Conservation (phyloP, 2,888 invertebrate species). For the Elgonia sp. region DNA sequence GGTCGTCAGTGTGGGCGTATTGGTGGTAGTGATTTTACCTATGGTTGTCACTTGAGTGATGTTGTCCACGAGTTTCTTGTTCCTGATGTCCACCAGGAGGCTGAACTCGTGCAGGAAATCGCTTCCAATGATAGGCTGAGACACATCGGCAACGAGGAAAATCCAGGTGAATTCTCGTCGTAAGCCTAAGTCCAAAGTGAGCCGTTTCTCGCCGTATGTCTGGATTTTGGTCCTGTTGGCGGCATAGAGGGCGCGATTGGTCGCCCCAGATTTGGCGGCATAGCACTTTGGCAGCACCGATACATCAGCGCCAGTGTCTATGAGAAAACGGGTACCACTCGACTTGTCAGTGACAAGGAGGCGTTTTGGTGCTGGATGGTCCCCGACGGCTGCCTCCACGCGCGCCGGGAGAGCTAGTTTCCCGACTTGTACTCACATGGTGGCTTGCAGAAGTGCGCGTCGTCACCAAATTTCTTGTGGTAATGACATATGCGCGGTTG, state of each 20-base stretch:
- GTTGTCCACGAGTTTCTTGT: slow-evolving; percentile 2
- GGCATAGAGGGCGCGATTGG: slow-evolving; percentile 52
- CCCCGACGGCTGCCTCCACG: slow-evolving; percentile 34
- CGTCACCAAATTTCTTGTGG: neutral
- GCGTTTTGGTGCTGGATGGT: neutral
- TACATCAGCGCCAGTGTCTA: slow-evolving; percentile 51
- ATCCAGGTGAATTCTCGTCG: slow-evolving; percentile 80
- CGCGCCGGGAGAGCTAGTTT: slow-evolving; percentile 41
- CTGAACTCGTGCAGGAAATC: slow-evolving; percentile 30
- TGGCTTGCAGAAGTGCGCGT: neutral
- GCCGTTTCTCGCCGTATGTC: slow-evolving; percentile 79
- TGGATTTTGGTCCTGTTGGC: slow-evolving; percentile 82
- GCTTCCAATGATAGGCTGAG: slow-evolving; percentile 14
- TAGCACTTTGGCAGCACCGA: slow-evolving; percentile 16
- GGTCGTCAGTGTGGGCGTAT: neutral
- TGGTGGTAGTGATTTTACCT: neutral
- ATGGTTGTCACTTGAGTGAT: neutral
- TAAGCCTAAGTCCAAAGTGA: slow-evolving; percentile 80
- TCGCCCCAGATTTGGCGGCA: neutral
- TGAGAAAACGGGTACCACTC: neutral
- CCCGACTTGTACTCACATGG: slow-evolving; percentile 9
- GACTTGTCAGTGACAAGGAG: neutral
- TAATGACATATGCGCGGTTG: neutral
- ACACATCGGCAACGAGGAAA: slow-evolving; percentile 82
- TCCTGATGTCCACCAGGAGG: slow-evolving; percentile 18